Conservation (phyloP, 2,888 invertebrate genomes). For the Sinotaia quadrata region DNA sequence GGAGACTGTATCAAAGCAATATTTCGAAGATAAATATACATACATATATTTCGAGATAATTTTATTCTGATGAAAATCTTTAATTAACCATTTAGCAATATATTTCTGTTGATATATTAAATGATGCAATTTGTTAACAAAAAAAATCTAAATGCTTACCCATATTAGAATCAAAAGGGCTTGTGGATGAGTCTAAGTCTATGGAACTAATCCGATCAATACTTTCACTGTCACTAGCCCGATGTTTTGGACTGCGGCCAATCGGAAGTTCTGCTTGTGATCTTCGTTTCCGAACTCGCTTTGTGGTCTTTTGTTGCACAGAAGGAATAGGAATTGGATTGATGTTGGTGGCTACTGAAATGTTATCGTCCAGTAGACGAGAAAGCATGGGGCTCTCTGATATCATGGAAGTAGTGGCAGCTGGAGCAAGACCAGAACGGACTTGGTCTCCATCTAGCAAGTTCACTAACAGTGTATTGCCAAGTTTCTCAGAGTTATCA, state of each 20-base stretch:
- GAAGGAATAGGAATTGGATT: constrained; percentile 30
- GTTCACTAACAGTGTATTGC: constrained; percentile 66
- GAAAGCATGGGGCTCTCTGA: constrained; percentile 65
- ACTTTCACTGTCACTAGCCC: constrained; percentile 51
- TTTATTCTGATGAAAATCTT: too few relatives aligned
- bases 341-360: constrained; percentile 36
- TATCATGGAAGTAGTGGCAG: constrained; percentile 18
- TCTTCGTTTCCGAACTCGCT: constrained; percentile 58
- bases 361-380: constrained; percentile 62
- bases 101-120: too few relatives aligned
- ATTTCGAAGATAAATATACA: too few relatives aligned
- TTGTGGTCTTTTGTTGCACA: constrained; percentile 13
- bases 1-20: too few relatives aligned
- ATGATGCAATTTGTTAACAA: too few relatives aligned
- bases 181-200: constrained; percentile 36
- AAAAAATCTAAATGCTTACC: constrained; percentile 22
- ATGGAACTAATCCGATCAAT: constrained; percentile 42
- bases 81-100: too few relatives aligned
- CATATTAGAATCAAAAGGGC: constrained; percentile 34
- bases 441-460: constrained; percentile 62
- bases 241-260: constrained; percentile 70
- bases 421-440: constrained; percentile 31
- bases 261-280: constrained; percentile 54
- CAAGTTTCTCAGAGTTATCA: constrained; percentile 42
- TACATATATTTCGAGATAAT: too few relatives aligned